These are phyloP conservation scores for Phalanger gymnotis DNA, from an alignment of 2,797 vertebrate species.

Conservation along the genomic window DNA sequence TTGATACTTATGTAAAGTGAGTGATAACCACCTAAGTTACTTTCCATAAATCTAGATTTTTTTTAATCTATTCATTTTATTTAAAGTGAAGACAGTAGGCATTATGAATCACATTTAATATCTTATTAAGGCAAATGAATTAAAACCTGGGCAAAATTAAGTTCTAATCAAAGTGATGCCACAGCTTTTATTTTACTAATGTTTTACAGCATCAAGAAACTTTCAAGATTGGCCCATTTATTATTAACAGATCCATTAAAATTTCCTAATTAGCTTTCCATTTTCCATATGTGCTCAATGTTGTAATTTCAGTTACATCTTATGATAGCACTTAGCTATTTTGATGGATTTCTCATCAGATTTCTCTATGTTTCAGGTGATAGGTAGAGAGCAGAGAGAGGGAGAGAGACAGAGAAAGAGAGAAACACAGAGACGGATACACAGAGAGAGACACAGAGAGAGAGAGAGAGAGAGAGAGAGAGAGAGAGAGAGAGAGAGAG, in stretches of 20 bases:
- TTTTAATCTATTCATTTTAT: not conserved
- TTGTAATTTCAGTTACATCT: constrained; percentile 40
- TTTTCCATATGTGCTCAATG: constrained; percentile 42
- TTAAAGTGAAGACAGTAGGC: not conserved
- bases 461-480: too few species aligned
- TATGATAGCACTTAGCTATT: accelerated
- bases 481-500: too few species aligned
- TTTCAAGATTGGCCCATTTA: constrained; percentile 56
- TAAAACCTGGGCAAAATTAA: constrained; percentile 22
- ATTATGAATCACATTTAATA: not conserved
- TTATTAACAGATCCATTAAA: constrained; percentile 62
- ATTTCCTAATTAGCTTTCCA: constrained; percentile 53
- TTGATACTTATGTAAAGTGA: not conserved
- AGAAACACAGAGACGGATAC: too few species aligned
- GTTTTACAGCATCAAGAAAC: not conserved
- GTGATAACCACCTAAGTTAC: not conserved
- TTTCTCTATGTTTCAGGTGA: constrained; percentile 48
- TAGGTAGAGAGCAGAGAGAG: not conserved
- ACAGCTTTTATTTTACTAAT: constrained; percentile 62
- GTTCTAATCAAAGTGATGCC: constrained; percentile 71
- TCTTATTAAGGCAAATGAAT: not conserved
- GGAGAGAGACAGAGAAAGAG: not conserved
- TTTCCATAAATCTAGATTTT: not conserved
- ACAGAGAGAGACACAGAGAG: too few species aligned
- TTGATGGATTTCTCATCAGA: constrained; percentile 53